These are phyloP conservation scores for Boloria selene DNA, from an alignment of 2,888 invertebrate genomes.

Conservation along the genomic window DNA sequence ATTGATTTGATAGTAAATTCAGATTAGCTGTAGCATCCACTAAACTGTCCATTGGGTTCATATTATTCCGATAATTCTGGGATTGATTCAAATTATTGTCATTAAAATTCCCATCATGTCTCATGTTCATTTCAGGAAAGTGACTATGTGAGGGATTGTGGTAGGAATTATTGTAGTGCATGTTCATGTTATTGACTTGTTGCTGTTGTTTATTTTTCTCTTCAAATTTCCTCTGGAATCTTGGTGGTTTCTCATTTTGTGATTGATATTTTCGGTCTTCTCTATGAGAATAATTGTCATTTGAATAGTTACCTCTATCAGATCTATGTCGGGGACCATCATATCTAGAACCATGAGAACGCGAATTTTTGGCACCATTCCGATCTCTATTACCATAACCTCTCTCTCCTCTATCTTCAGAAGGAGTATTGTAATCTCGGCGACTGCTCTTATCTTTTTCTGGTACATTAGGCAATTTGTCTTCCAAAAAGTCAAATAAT, in stretches of 20 bases:
- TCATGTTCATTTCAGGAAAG: conserved; percentile 61
- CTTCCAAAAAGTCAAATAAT: conserved; percentile 91
- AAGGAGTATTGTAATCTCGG: conserved; percentile 52
- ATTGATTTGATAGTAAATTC: conserved; percentile 57
- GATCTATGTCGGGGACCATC: conserved; percentile 59
- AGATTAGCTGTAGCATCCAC: conserved; percentile 65
- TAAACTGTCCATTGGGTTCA: conserved; percentile 61
- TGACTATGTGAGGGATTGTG: conserved; percentile 54
- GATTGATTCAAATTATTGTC: conserved; percentile 56
- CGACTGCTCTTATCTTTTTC: conserved; percentile 70
- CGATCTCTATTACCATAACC: conserved; percentile 62
- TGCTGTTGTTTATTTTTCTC: conserved; percentile 71
- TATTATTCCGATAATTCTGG: conserved; percentile 54
- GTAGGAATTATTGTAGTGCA: conserved; percentile 61
- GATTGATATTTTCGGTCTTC: conserved; percentile 71
- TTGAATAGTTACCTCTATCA: conserved; percentile 66
- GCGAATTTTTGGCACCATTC: conserved; percentile 60
- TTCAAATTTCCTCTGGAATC: conserved; percentile 83
- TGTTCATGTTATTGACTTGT: conserved; percentile 52
- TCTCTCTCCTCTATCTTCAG: conserved; percentile 64
- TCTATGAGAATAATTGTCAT: conserved; percentile 64
- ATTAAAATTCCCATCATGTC: conserved; percentile 56
- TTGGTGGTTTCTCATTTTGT: conserved; percentile 82
- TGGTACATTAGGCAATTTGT: conserved; percentile 86
- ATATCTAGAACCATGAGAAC: conserved; percentile 63